Conservation (phyloP, 2,113 vertebrate genomes). For the Candoia aspera region DNA sequence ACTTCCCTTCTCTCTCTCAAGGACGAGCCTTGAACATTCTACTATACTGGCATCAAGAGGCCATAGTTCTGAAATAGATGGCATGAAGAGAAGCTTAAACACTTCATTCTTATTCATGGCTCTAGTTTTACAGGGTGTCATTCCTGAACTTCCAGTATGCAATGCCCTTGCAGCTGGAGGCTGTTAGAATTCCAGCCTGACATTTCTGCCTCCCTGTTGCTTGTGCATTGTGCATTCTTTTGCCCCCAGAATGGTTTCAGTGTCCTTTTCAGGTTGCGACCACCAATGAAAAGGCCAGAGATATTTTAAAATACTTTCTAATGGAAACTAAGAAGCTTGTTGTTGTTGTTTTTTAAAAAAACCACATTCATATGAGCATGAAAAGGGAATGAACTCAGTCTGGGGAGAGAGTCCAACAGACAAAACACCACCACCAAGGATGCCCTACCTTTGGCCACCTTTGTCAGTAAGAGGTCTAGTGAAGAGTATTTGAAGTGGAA, state of each 20-base stretch:
- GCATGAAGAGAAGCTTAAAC: constrained; percentile 61
- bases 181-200: constrained; percentile 65
- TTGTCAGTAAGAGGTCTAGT: neutral
- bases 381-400: neutral
- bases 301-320: constrained; percentile 5
- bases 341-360: neutral
- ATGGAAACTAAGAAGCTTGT: neutral
- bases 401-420: neutral
- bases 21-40: constrained; percentile 58
- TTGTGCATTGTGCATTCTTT: neutral
- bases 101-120: constrained; percentile 62
- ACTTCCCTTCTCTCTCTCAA: constrained; percentile 2
- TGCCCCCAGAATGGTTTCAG: neutral
- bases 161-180: constrained; percentile 57
- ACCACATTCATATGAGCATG: neutral
- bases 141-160: constrained; percentile 54
- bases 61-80: constrained; percentile 66
- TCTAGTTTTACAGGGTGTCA: constrained; percentile 57
- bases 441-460: neutral
- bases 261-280: constrained; percentile 45
- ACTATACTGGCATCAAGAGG: constrained; percentile 61
- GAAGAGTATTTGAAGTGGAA: neutral
- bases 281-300: accelerated
- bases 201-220: constrained; percentile 48
- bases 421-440: too few relatives aligned